A percentile compares a stretch with the other conserved stretches of the same genome.
phyloP scores from a whole-genome alignment of 2,888 invertebrate species.

The Hermodice carunculata region DNA sequence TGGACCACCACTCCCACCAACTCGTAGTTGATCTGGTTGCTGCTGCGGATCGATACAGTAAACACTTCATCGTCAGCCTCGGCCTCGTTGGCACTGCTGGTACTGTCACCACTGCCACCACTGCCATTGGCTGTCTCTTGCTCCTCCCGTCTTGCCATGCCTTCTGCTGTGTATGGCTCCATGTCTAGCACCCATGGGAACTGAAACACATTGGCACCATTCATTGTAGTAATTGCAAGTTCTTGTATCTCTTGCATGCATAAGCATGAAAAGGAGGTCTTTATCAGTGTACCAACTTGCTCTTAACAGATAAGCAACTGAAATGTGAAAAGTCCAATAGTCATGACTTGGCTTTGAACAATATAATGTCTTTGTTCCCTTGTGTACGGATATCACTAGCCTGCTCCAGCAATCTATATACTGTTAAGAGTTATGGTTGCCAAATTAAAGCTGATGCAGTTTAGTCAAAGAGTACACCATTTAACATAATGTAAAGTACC shows the following conservation, averaged over 20 bases:
- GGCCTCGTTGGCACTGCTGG: not conserved
- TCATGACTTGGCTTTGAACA: not conserved
- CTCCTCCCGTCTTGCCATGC: conserved; percentile 60
- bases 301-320: not conserved
- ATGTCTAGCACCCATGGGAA: conserved; percentile 73
- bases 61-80: not conserved
- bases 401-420: too few species aligned
- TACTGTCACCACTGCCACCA: not conserved
- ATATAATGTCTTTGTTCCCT: not conserved
- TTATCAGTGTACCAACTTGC: not conserved
- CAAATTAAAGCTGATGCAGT: too few species aligned
- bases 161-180: conserved; percentile 72
- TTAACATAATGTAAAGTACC: too few species aligned
- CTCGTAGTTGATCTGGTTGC: conserved; percentile 69
- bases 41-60: conserved; percentile 40
- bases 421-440: too few species aligned
- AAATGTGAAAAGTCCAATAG: not conserved
- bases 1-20: conserved; percentile 73
- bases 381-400: too few species aligned
- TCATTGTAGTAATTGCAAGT: too few species aligned
- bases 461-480: too few species aligned
- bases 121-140: not conserved
- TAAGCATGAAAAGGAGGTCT: too few species aligned
- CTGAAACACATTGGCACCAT: too few species aligned
- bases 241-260: too few species aligned